phyloP scores from a whole-genome alignment of 1,140 invertebrate species.

The Zaprionus inermis region DNA sequence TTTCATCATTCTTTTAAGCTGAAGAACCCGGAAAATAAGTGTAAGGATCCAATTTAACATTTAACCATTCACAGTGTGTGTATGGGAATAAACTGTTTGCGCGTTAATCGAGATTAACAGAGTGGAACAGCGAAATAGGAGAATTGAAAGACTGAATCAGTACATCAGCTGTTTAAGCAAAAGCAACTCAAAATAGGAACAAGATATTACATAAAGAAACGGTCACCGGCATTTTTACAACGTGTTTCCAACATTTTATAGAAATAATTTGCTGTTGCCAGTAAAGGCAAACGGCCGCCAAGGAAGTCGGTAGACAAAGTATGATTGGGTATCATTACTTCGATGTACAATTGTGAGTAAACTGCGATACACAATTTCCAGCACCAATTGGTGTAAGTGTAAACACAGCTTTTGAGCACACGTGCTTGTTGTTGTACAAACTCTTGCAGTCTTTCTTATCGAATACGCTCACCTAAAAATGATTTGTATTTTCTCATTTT shows the following conservation, averaged over 20 bases:
- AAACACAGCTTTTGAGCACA: constrained; percentile 9
- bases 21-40: neutral
- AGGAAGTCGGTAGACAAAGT: constrained; percentile 34
- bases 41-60: neutral
- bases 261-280: neutral
- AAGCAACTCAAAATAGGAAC: constrained; percentile 25
- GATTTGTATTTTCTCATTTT: constrained; percentile 28
- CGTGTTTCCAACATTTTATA: constrained; percentile 8
- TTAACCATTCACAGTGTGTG: neutral
- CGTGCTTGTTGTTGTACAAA: constrained; percentile 45
- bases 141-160: neutral
- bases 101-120: neutral
- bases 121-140: neutral
- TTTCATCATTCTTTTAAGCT: neutral
- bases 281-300: neutral
- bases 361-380: neutral
- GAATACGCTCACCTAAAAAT: neutral
- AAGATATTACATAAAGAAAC: constrained; percentile 56
- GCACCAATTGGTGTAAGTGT: neutral
- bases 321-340: constrained; percentile 81
- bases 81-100: neutral
- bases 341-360: constrained; percentile 84
- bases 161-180: constrained; percentile 19
- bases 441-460: neutral
- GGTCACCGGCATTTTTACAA: constrained; percentile 49